These are phyloP conservation scores for Heliconius ismenius DNA, from an alignment of 2,888 invertebrate genomes.

Conservation along the genomic window DNA sequence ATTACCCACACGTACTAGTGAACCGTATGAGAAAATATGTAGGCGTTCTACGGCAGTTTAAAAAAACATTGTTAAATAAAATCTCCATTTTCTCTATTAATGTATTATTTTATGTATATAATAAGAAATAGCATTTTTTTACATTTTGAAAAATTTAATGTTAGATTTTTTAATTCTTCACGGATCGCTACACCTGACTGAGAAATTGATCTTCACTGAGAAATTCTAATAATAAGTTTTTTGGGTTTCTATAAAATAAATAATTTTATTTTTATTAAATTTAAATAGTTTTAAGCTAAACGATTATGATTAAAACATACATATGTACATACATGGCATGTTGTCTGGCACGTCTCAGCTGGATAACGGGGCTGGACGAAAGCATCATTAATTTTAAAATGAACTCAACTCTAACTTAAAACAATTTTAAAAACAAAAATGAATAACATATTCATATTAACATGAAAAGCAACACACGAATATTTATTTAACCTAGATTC, in stretches of 20 bases:
- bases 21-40: background rate
- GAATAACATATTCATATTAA: background rate
- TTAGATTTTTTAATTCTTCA: no score
- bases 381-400: background rate
- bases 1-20: background rate
- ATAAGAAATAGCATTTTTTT: no score
- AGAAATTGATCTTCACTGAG: no score
- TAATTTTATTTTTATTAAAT: no score
- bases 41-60: background rate
- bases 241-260: no score
- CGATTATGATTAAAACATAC: background rate
- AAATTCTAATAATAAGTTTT: background rate
- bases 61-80: background rate
- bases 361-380: no score
- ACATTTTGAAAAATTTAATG: no score
- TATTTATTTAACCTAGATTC: constrained; percentile 7
- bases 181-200: no score
- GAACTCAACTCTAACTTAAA: background rate
- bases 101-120: no score
- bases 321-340: background rate
- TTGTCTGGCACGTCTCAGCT: background rate
- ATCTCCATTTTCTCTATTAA: no score
- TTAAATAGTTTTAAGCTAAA: background rate
- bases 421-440: background rate
- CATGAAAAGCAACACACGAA: background rate